A percentile compares a stretch with the other conserved stretches of the same genome.
Evolutionary conservation across 2,888 invertebrate genomes (phyloP).

Genomic region (Papilio demoleus): DNA sequence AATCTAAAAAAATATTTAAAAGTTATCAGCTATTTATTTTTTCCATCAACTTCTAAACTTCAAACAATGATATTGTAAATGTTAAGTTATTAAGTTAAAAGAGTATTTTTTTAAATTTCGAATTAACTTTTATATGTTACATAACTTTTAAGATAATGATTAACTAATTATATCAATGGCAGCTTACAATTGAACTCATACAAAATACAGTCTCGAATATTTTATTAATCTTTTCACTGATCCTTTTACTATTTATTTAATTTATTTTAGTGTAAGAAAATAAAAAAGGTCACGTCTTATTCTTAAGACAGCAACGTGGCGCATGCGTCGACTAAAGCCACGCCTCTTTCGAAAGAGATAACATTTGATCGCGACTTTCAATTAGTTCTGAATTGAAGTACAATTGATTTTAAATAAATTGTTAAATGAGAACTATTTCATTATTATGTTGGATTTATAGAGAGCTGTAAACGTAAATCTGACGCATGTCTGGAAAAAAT

Average conservation of each 20-base stretch:
- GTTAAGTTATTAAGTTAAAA: too few species aligned
- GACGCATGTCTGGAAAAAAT: background rate
- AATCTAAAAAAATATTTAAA: too few species aligned
- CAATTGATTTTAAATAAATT: slow-evolving; percentile 72
- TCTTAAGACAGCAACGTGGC: slow-evolving; percentile 69
- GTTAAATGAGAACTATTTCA: slow-evolving; percentile 58
- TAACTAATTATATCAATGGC: too few species aligned
- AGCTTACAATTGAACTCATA: too few species aligned
- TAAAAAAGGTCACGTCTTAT: slow-evolving; percentile 61
- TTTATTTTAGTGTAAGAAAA: slow-evolving; percentile 32
- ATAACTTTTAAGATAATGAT: too few species aligned
- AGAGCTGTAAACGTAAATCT: slow-evolving; percentile 7
- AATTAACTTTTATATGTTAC: too few species aligned
- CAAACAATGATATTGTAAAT: too few species aligned
- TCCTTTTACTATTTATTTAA: slow-evolving; percentile 6
- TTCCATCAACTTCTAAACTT: too few species aligned
- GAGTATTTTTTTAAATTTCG: too few species aligned
- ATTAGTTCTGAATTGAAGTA: slow-evolving; percentile 60
- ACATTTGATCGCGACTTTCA: slow-evolving; percentile 56
- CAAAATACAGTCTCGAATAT: too few species aligned
- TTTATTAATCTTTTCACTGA: slow-evolving; percentile 12
- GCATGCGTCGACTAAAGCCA: slow-evolving; percentile 73
- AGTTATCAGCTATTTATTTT: too few species aligned
- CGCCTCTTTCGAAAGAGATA: slow-evolving; percentile 72
- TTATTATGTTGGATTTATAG: slow-evolving; percentile 23